Conservation (phyloP, 2,113 vertebrate species). For the Sisor rabdophorus region DNA sequence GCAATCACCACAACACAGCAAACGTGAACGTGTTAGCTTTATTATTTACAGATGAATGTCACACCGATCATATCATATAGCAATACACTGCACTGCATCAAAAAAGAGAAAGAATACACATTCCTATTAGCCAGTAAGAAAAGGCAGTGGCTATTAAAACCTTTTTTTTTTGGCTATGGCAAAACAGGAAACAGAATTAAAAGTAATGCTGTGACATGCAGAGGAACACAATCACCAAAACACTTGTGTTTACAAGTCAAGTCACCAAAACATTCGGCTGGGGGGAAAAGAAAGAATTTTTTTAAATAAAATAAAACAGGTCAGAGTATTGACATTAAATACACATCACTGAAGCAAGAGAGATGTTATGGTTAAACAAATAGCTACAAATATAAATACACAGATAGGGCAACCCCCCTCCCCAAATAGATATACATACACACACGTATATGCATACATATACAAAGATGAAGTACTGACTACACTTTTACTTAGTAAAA, state of each 20-base stretch:
- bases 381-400: no score
- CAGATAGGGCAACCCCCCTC: no score
- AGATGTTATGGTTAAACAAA: no score
- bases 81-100: not conserved
- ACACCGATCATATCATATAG: not conserved
- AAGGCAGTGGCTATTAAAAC: not conserved
- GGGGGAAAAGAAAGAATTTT: no score
- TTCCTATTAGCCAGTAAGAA: not conserved
- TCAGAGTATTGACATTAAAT: no score
- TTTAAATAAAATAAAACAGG: no score
- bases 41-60: not conserved
- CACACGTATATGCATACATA: no score
- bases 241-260: not conserved
- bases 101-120: not conserved
- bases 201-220: slow-evolving; percentile 20
- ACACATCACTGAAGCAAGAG: no score
- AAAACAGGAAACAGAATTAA: slow-evolving; percentile 48
- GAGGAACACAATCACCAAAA: slow-evolving; percentile 16
- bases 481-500: no score
- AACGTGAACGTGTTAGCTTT: no score
- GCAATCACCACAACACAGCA: not conserved
- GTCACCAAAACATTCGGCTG: not conserved
- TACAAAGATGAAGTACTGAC: no score
- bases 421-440: no score
- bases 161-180: not conserved